Base-by-base conservation (phyloP, 2,113 vertebrate genomes). In the Gymnocephalus cernua region DNA sequence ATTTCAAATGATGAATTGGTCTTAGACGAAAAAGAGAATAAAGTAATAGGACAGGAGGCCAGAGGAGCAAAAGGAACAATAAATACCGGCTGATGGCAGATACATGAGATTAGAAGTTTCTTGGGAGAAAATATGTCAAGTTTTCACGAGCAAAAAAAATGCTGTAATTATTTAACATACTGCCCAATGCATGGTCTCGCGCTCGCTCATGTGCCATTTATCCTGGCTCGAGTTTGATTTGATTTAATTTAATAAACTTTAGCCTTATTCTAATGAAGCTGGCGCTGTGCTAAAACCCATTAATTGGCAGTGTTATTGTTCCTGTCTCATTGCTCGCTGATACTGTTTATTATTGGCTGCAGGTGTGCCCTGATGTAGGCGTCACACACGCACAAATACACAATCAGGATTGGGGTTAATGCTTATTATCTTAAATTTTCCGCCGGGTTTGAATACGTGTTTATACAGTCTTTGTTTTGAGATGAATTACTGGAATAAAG, bases 401-500 rank as follows among this genome's bases (percentile, higher is more conserved):
- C 48, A 19, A 4, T 19, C 9, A 21, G 59, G 54, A 11, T 67
- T 47, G 48, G 15, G 54, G 61, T 57, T 77, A 75, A 80, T 73
- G 59, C 65, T 19, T 56, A 19, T 62, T 72, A 63, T 79, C 65
- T 62, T 53, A 35, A 80, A 62, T 83, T 7, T 75, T 66, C 70
- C 45, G 29, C 29, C 27, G n/a, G 35, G 19, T 74, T 51, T 57
- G 10, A 25, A 56, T 54, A 15, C 41, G 15, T 44, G 35, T 84
- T 79, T 85, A 79, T 74, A 69, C 58, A 38, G 0, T 44, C 77
- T 82, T 88, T 91, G 81, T 85, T 74, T 35, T 71, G 79, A 67
- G n/a, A 27, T 67, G 44, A 73, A 63, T 77, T 47, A 45, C 29
- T 27, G 66, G 45, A 82, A 66, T 68, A 71, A 65, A 59, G 32